Evolutionary conservation across 2,113 vertebrate genomes (phyloP).

Genomic region (Equus quagga): DNA sequence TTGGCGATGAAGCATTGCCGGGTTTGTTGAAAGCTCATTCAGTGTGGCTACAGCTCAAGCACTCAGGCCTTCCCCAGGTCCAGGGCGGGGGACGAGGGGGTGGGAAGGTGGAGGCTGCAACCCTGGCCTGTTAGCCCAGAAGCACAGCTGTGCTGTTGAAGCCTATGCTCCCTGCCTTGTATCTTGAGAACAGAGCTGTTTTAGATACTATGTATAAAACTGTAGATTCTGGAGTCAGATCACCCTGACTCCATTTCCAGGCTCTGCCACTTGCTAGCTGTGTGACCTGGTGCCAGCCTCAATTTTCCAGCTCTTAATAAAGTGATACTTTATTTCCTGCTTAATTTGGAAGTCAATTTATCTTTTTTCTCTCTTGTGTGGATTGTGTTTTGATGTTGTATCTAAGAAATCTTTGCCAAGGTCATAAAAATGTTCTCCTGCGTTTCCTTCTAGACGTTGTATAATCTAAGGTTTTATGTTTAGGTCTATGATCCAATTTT

Average conservation of each 20-base stretch:
- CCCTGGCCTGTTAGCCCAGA: background rate
- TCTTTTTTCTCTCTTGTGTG: background rate
- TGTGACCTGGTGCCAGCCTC: background rate
- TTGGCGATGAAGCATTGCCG: constrained; percentile 62
- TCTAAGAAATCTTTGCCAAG: constrained; percentile 45
- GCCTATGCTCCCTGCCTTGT: background rate
- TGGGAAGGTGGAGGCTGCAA: too few relatives aligned
- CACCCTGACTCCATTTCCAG: background rate
- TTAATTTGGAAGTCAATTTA: constrained; percentile 60
- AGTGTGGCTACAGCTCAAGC: background rate
- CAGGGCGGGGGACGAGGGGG: background rate
- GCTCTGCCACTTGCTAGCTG: background rate
- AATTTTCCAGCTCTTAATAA: constrained; percentile 60
- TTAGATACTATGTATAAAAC: background rate
- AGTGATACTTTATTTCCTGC: constrained; percentile 44
- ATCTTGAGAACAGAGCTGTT: background rate
- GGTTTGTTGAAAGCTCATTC: constrained; percentile 68
- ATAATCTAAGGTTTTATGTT: constrained; percentile 8
- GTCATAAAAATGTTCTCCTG: background rate
- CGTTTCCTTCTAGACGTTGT: constrained; percentile 21
- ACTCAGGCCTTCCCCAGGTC: background rate
- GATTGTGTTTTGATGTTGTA: constrained; percentile 14
- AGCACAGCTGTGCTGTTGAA: background rate
- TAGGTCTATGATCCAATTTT: background rate
- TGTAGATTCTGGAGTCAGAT: background rate